phyloP scores from a whole-genome alignment of 2,888 invertebrate genomes.

The Lamellibrachia satsuma region DNA sequence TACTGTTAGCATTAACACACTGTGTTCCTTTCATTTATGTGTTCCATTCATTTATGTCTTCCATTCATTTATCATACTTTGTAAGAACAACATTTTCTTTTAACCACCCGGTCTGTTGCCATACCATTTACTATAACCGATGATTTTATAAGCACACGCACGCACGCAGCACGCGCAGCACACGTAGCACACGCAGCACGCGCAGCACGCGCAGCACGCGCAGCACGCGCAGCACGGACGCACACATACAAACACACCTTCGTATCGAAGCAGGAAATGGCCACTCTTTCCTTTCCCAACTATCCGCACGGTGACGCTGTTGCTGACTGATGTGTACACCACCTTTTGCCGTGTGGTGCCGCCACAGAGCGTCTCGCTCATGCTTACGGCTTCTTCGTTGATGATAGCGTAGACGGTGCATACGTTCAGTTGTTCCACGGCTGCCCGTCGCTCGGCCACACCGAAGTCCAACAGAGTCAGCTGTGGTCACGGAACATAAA shows the following conservation, averaged over 20 bases:
- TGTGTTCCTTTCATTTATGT: too few species aligned
- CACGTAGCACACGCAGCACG: neutral
- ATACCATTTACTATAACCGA: too few species aligned
- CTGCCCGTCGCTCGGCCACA: neutral
- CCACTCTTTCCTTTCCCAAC: slow-evolving; percentile 27
- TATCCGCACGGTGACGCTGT: slow-evolving; percentile 34
- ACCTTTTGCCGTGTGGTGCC: slow-evolving; percentile 24
- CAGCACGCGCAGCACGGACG: neutral
- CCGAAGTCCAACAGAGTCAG: slow-evolving; percentile 30
- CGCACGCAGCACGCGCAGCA: neutral
- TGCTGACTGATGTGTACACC: slow-evolving; percentile 34
- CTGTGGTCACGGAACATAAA: neutral
- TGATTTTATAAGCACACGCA: neutral
- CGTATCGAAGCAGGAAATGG: slow-evolving; percentile 37
- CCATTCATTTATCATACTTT: too few species aligned
- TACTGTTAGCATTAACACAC: too few species aligned
- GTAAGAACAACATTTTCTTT: too few species aligned
- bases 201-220: neutral
- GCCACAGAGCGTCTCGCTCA: slow-evolving; percentile 34
- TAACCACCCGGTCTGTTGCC: too few species aligned
- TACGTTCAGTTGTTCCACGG: slow-evolving; percentile 4
- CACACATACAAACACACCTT: slow-evolving; percentile 28
- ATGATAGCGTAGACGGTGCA: slow-evolving; percentile 38
- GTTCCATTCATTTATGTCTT: too few species aligned
- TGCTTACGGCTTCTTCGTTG: slow-evolving; percentile 28